Conservation (phyloP, 1,140 invertebrate species). For the Pogonus chalceus region DNA sequence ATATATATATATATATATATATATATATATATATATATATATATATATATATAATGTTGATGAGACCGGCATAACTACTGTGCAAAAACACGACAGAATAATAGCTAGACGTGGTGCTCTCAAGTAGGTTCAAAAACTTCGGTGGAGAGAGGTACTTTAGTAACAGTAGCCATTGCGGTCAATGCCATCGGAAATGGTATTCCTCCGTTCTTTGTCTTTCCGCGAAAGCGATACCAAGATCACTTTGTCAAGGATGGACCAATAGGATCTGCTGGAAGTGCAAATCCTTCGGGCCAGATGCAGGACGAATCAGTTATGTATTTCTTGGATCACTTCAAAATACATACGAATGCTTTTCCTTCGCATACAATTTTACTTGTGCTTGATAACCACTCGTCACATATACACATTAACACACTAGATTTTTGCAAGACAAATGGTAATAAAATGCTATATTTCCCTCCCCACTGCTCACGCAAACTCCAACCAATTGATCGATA, state of each 20-base stretch:
- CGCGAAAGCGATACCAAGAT: slow-evolving; percentile 27
- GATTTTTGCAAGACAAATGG: slow-evolving; percentile 28
- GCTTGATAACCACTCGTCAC: slow-evolving; percentile 33
- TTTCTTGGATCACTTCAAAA: slow-evolving; percentile 31
- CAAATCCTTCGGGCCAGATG: slow-evolving; percentile 35
- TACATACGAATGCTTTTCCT: slow-evolving; percentile 22
- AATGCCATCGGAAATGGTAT: slow-evolving; percentile 33
- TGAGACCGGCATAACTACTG: slow-evolving; percentile 38
- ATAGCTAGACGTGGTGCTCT: slow-evolving; percentile 29
- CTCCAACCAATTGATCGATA: slow-evolving; percentile 32
- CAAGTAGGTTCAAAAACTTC: slow-evolving; percentile 38
- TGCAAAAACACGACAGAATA: slow-evolving; percentile 33
- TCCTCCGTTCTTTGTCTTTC: slow-evolving; percentile 37
- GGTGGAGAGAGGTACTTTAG: slow-evolving; percentile 35
- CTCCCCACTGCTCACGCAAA: slow-evolving; percentile 32
- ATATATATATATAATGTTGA: slow-evolving; percentile 39
- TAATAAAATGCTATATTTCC: slow-evolving; percentile 30
- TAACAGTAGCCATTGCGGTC: slow-evolving; percentile 32
- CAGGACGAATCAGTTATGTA: slow-evolving; percentile 28
- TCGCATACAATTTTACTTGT: slow-evolving; percentile 26
- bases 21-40: too few species aligned
- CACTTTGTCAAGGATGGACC: slow-evolving; percentile 37
- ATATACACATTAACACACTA: slow-evolving; percentile 20
- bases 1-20: too few species aligned
- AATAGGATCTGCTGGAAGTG: slow-evolving; percentile 28